These are phyloP conservation scores for Aleiodes sp. DNA, from an alignment of 1,140 invertebrate genomes.

Conservation along the genomic window DNA sequence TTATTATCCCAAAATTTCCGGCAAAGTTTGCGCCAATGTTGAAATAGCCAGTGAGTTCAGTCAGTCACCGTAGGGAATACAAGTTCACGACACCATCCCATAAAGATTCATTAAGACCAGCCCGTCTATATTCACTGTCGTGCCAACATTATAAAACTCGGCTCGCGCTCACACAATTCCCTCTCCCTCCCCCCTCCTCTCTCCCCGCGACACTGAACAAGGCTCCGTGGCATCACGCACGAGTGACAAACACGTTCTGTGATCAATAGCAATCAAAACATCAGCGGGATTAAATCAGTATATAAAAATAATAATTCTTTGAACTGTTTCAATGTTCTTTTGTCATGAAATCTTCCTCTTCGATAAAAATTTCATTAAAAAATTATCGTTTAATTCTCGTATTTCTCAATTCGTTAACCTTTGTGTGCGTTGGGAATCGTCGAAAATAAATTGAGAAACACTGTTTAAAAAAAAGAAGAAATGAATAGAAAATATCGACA, in stretches of 20 bases:
- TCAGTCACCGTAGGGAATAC: slow-evolving; percentile 64
- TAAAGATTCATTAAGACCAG: slow-evolving; percentile 67
- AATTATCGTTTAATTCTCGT: too few species aligned
- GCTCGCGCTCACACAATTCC: not conserved
- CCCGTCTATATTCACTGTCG: slow-evolving; percentile 59
- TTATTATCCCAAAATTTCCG: not conserved
- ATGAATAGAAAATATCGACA: not conserved
- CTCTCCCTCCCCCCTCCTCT: not conserved
- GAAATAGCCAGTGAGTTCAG: slow-evolving; percentile 48
- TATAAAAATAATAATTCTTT: slow-evolving; percentile 3
- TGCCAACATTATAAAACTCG: slow-evolving; percentile 58
- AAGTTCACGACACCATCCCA: slow-evolving; percentile 67
- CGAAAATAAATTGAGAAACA: slow-evolving; percentile 20
- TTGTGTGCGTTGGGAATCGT: too few species aligned
- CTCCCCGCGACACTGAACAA: slow-evolving; percentile 3
- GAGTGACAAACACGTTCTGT: slow-evolving; percentile 51
- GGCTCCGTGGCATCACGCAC: slow-evolving; percentile 7
- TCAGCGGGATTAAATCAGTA: slow-evolving; percentile 5
- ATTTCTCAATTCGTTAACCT: too few species aligned
- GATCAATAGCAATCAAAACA: slow-evolving; percentile 61
- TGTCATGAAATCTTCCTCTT: too few species aligned
- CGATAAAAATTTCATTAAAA: too few species aligned
- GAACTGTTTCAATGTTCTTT: too few species aligned
- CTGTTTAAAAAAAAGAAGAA: slow-evolving; percentile 19
- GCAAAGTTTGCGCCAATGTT: not conserved